A percentile compares a stretch with the other conserved stretches of the same genome.
These are phyloP conservation scores for Phalacrocorax pelagicus DNA, from an alignment of 2,113 vertebrate genomes.

Conservation along the genomic window DNA sequence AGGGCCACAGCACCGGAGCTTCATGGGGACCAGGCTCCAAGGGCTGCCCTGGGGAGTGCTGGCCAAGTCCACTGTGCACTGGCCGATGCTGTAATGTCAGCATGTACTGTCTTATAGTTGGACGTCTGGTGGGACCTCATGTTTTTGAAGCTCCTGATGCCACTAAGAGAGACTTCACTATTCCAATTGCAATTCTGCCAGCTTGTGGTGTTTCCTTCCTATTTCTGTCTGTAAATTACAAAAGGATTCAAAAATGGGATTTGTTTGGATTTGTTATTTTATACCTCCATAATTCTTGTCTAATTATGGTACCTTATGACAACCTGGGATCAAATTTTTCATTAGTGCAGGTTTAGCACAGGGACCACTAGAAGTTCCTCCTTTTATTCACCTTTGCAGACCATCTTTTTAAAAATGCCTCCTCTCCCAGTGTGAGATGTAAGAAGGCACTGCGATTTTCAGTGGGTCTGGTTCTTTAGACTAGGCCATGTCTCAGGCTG, in stretches of 20 bases:
- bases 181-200: background rate
- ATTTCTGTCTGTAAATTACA: background rate
- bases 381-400: background rate
- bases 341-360: background rate
- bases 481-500: background rate
- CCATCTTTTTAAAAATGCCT: background rate
- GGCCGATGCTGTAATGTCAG: background rate
- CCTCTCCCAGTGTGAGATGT: background rate
- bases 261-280: background rate
- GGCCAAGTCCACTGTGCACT: background rate
- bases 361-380: background rate
- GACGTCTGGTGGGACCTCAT: background rate
- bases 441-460: background rate
- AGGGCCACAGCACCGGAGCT: fast-evolving
- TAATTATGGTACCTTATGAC: background rate
- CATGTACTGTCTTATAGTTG: background rate
- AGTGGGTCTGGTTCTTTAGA: background rate
- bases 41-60: background rate
- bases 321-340: background rate
- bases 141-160: background rate
- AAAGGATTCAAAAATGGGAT: background rate
- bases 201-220: background rate
- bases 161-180: background rate
- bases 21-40: background rate
- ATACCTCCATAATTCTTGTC: background rate